Percentiles rank a stretch among this genome's conserved stretches.
Conservation (phyloP, 2,113 vertebrate genomes). For the Neomonachus schauinslandi region DNA sequence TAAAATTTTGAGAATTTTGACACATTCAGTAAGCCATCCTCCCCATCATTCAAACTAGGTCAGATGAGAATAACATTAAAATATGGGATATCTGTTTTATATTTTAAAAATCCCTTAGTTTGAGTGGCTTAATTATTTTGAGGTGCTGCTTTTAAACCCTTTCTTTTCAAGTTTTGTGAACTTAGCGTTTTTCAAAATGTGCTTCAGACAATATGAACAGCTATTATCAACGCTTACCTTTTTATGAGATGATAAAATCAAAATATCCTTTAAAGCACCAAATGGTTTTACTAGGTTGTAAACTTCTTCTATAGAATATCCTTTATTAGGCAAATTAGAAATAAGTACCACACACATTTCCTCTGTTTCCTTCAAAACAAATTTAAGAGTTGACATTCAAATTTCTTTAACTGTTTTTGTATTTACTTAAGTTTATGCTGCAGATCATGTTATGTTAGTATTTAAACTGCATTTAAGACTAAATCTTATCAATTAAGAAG, state of each 20-base stretch:
- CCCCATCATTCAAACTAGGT: not conserved
- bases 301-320: constrained; percentile 87
- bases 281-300: constrained; percentile 88
- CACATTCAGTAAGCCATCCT: not conserved
- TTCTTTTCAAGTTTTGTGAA: not conserved
- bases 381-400: constrained; percentile 50
- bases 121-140: constrained; percentile 39
- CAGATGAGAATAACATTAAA: not conserved
- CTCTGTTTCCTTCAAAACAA: constrained; percentile 81
- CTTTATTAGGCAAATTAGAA: constrained; percentile 87
- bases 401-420: constrained; percentile 18
- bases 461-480: constrained; percentile 44
- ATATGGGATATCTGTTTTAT: not conserved
- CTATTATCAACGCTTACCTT: constrained; percentile 85
- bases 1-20: not conserved
- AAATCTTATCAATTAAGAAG: not conserved
- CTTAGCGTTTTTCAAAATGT: not conserved
- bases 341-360: constrained; percentile 86
- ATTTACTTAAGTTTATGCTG: constrained; percentile 45
- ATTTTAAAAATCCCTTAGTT: constrained; percentile 52
- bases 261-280: constrained; percentile 84
- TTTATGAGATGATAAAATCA: constrained; percentile 87
- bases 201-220: not conserved
- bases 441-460: not conserved
- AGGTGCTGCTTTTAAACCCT: not conserved